Evolutionary conservation across 2,797 vertebrate species (phyloP).

Genomic region (Odontamblyopus lacepedii): DNA sequence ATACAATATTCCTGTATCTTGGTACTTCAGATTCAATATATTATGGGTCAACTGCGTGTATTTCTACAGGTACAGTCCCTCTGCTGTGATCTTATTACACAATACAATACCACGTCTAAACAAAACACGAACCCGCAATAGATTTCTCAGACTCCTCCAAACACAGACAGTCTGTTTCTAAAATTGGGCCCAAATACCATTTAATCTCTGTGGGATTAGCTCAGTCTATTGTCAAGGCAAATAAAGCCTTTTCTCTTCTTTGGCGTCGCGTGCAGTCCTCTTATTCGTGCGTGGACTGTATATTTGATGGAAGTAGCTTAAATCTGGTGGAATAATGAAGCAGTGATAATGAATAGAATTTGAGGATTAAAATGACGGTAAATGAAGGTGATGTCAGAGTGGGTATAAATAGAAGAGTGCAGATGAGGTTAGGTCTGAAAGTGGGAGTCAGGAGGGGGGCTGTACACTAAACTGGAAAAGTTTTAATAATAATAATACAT

Average conservation of each 20-base stretch:
- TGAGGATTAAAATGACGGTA: conserved; percentile 51
- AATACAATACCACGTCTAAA: neutral
- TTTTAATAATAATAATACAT: too few species aligned
- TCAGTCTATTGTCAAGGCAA: neutral
- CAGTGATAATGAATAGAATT: conserved; percentile 68
- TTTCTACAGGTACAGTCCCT: neutral
- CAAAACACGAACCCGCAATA: neutral
- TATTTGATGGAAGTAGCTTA: conserved; percentile 40
- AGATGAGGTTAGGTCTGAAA: too few species aligned
- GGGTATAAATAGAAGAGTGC: neutral
- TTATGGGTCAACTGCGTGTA: neutral
- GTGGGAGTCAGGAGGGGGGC: too few species aligned
- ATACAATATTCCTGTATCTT: neutral
- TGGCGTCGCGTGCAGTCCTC: neutral
- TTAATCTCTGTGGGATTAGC: conserved; percentile 7
- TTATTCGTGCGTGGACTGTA: conserved; percentile 7
- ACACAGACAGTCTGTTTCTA: neutral
- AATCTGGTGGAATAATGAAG: conserved; percentile 48
- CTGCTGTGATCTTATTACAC: neutral
- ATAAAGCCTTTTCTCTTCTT: neutral
- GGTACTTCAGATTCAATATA: neutral
- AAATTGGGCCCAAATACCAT: neutral
- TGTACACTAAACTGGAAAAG: too few species aligned
- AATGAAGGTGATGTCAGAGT: neutral
- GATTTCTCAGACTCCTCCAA: neutral